Evolutionary conservation across 2,797 vertebrate genomes (phyloP).

Genomic region (Pipistrellus pygmaeus): DNA sequence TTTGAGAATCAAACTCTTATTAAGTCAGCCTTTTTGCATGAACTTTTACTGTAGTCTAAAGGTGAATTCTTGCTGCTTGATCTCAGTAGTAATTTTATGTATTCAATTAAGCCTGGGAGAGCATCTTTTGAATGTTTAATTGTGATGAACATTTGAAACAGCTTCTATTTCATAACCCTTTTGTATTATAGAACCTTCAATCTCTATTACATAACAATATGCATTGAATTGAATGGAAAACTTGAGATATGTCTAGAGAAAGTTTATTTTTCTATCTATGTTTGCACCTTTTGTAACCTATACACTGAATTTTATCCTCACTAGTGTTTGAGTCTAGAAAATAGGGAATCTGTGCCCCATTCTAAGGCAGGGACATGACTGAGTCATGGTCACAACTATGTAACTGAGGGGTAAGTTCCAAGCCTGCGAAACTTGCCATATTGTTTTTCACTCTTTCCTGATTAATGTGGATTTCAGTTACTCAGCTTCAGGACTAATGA

Average conservation of each 20-base stretch:
- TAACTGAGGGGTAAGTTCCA: background rate
- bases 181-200: background rate
- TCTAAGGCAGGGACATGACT: background rate
- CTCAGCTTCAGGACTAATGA: background rate
- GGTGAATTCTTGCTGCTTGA: slow-evolving; percentile 22
- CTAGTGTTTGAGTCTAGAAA: slow-evolving; percentile 11
- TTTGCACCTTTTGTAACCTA: slow-evolving; percentile 36
- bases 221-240: slow-evolving; percentile 18
- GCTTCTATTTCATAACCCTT: slow-evolving; percentile 41
- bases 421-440: background rate
- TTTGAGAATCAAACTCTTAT: slow-evolving; percentile 17
- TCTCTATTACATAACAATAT: slow-evolving; percentile 29
- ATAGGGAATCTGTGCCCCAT: background rate
- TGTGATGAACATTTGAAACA: slow-evolving; percentile 25
- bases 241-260: background rate
- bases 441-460: slow-evolving; percentile 15
- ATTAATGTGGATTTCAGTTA: background rate
- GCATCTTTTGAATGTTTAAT: slow-evolving; percentile 39
- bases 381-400: background rate
- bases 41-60: background rate
- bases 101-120: slow-evolving; percentile 44
- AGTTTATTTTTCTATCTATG: background rate
- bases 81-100: slow-evolving; percentile 8
- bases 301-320: slow-evolving; percentile 35
- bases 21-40: slow-evolving; percentile 41